A percentile compares a stretch with the other conserved stretches of the same genome.
phyloP scores from a whole-genome alignment of 2,888 invertebrate genomes.

The Ptychoptera albimana region DNA sequence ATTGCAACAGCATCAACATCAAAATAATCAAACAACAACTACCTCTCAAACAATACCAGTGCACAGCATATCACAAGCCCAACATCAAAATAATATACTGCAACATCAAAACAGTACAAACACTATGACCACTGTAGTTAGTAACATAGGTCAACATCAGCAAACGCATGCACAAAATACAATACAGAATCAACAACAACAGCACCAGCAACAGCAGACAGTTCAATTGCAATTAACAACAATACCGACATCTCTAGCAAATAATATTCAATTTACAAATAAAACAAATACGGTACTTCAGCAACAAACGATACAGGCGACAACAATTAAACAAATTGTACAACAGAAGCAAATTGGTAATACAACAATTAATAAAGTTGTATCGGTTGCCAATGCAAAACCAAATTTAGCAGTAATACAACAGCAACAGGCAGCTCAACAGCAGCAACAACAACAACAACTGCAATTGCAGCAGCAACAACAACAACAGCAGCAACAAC shows the following conservation, averaged over 20 bases:
- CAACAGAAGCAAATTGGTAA: slow-evolving; percentile 18
- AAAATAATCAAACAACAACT: slow-evolving; percentile 13
- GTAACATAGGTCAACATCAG: slow-evolving; percentile 4
- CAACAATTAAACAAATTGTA: slow-evolving; percentile 9
- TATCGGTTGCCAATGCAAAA: slow-evolving; percentile 16
- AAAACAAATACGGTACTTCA: neutral
- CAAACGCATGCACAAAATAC: slow-evolving; percentile 15
- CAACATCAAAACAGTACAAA: no score
- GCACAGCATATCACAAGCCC: slow-evolving; percentile 6
- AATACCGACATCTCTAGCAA: slow-evolving; percentile 10
- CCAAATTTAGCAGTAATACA: slow-evolving; percentile 13
- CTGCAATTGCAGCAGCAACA: neutral
- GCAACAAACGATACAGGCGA: slow-evolving; percentile 22
- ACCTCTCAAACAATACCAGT: slow-evolving; percentile 7
- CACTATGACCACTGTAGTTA: no score
- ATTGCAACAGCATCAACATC: slow-evolving; percentile 8
- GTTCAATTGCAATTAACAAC: slow-evolving; percentile 14
- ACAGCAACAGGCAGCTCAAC: slow-evolving; percentile 13
- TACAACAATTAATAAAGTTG: neutral
- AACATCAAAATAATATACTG: no score
- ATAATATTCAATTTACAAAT: neutral
- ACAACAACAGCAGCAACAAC: slow-evolving; percentile 18
- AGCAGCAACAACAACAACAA: slow-evolving; percentile 16
- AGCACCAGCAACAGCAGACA: neutral
- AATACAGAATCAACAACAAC: slow-evolving; percentile 4